These are phyloP conservation scores for Clavelina lepadiformis DNA, from an alignment of 23 tunicate species.

Conservation along the genomic window DNA sequence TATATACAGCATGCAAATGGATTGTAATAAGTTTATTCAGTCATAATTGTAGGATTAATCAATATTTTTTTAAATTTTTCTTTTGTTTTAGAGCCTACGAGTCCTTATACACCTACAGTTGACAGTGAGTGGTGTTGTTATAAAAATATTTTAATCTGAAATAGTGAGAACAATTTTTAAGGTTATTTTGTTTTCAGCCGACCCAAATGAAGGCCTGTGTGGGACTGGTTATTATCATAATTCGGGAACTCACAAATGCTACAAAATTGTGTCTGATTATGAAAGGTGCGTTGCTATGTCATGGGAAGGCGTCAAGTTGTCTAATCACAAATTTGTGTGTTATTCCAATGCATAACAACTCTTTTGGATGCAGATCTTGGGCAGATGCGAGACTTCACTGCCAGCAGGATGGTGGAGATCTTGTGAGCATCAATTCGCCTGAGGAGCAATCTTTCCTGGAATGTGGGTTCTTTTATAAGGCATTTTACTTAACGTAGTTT, in stretches of 20 bases:
- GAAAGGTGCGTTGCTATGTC: constrained; percentile 37
- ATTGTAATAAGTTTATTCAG: no score
- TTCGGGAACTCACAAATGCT: constrained; percentile 49
- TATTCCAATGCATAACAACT: neutral
- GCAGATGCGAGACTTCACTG: constrained; percentile 73
- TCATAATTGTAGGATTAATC: neutral
- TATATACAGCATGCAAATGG: no score
- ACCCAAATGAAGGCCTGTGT: constrained; percentile 29
- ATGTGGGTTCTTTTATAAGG: constrained; percentile 27
- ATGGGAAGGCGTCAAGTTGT: no score
- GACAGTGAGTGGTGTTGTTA: constrained; percentile 17
- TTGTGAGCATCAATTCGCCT: constrained; percentile 58
- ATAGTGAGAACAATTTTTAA: no score
- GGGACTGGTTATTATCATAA: constrained; percentile 54
- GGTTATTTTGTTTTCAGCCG: constrained; percentile 16
- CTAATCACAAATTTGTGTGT: neutral
- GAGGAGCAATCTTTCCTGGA: constrained; percentile 69
- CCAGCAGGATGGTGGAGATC: constrained; percentile 67
- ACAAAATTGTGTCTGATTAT: constrained; percentile 48
- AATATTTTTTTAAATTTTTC: neutral
- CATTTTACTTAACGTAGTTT: neutral
- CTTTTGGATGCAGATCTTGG: constrained; percentile 51
- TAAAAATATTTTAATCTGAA: neutral
- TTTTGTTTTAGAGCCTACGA: constrained; percentile 2
- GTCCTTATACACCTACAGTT: constrained; percentile 22